A percentile compares a stretch with the other conserved stretches of the same genome.
phyloP scores from a whole-genome alignment of 2,888 invertebrate genomes.

The Platycnemis pennipes region DNA sequence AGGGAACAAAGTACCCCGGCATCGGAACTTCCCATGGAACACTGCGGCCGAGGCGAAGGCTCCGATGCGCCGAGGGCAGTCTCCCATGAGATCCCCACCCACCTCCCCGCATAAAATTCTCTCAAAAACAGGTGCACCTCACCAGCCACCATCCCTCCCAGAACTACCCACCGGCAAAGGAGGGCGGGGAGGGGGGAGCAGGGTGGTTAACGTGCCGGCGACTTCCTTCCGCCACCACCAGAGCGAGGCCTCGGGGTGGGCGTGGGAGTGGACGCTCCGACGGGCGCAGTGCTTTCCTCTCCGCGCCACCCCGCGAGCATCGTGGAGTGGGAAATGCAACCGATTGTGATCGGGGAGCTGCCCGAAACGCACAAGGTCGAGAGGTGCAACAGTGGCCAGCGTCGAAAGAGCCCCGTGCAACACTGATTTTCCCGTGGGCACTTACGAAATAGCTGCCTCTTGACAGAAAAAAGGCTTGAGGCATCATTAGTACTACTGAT shows the following conservation, averaged over 20 bases:
- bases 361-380: not conserved
- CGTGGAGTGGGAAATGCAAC: not conserved
- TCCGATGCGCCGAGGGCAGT: not conserved
- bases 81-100: slow-evolving; percentile 25
- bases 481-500: too few relatives aligned
- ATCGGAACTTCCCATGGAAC: slow-evolving; percentile 6
- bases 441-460: too few relatives aligned
- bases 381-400: too few relatives aligned
- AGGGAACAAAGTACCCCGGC: not conserved
- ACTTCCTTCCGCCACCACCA: not conserved
- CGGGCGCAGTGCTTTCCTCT: not conserved
- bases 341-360: not conserved
- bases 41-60: not conserved
- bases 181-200: not conserved
- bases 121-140: slow-evolving; percentile 30
- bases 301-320: not conserved
- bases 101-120: not conserved
- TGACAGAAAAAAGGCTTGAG: too few relatives aligned
- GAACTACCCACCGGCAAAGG: too few relatives aligned
- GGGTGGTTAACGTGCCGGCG: not conserved
- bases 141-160: not conserved
- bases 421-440: too few relatives aligned
- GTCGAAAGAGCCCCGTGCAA: too few relatives aligned
- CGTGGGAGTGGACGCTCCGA: not conserved
- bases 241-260: not conserved